Evolutionary conservation across 2,888 invertebrate genomes (phyloP), one percentile per base, ranked within the genome.

Genomic region (Cartodere bifasciata): DNA sequence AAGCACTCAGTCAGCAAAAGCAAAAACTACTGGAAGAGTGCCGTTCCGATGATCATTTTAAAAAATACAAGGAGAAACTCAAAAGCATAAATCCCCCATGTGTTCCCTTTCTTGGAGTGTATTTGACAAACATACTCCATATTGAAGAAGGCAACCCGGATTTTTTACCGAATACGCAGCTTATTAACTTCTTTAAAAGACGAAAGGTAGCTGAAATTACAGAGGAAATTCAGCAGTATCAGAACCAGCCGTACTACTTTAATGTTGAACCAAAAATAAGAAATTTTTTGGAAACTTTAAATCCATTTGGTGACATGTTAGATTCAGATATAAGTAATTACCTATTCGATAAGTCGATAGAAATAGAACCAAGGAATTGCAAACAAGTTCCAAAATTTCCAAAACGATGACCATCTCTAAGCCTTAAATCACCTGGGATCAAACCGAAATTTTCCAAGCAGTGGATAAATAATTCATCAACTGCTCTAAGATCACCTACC

Each of bases 61-160:
- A 57, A 35, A 83, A 84, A 47, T 95, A 97, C 65, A 87, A 87
- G 59, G 94, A 95, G 57, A 81, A 88, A 42, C 65, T 98, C 48
- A 74, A 94, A 36, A 90, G 90, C 37, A 94, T 97, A 51, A 94
- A 98, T 68, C 97, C 97, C 40, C 98, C 98, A 2, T 97, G 95
- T 64, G 94, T 98, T 53, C 97, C 97, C 39, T 98, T 97, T 65
- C 79, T 92, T 55, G 95, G 94, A 36, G 87, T 91, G 75, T 95
- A 95, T 68, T 74, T 97, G 58, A 94, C 94, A 35, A 91, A 94
- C 56, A 94, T 97, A 54, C 68, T 95, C 50, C 88, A 90, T 62
- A 86, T 91, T 41, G 95, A 97, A 61, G 94, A 94, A 60, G 95
- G 95, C 17, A 97, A 97, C 64, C 74, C 85, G 38, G 92, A 95